phyloP scores from a whole-genome alignment of 1,140 invertebrate species.

The Ceratitis capitata region DNA sequence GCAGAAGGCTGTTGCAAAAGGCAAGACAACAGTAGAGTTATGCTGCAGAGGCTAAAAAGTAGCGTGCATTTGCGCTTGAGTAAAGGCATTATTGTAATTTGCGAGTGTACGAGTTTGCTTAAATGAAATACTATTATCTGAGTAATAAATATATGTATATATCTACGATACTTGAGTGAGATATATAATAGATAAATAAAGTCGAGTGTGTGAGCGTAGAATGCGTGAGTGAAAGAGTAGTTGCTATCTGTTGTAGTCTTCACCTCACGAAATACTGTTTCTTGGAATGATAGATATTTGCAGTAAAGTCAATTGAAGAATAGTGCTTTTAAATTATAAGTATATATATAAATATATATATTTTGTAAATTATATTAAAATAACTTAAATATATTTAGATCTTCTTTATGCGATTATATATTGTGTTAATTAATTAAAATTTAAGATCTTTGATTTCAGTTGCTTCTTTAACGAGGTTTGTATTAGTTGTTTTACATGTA shows the following conservation, averaged over 20 bases:
- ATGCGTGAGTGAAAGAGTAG: not conserved
- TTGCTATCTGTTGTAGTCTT: not conserved
- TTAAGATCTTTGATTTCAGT: constrained; percentile 33
- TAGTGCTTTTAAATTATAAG: not conserved
- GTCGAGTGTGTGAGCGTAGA: not conserved
- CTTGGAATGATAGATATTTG: constrained; percentile 6
- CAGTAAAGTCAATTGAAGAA: not conserved
- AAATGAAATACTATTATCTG: not conserved
- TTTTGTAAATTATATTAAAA: too few species aligned
- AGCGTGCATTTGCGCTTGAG: constrained; percentile 5
- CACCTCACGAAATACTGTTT: constrained; percentile 12
- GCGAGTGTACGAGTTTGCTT: not conserved
- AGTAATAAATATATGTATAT: constrained; percentile 3
- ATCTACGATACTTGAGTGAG: not conserved
- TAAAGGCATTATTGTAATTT: not conserved
- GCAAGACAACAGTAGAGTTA: not conserved
- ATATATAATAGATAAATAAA: too few species aligned
- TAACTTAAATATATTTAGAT: not conserved
- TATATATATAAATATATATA: not conserved
- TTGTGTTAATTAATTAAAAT: constrained; percentile 1
- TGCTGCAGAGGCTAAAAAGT: not conserved
- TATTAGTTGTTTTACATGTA: constrained; percentile 9
- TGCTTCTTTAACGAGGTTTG: not conserved
- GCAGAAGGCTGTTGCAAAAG: not conserved
- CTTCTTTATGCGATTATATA: not conserved